These are phyloP conservation scores for Reticulitermes speratus DNA, from an alignment of 1,140 invertebrate genomes.

Conservation along the genomic window DNA sequence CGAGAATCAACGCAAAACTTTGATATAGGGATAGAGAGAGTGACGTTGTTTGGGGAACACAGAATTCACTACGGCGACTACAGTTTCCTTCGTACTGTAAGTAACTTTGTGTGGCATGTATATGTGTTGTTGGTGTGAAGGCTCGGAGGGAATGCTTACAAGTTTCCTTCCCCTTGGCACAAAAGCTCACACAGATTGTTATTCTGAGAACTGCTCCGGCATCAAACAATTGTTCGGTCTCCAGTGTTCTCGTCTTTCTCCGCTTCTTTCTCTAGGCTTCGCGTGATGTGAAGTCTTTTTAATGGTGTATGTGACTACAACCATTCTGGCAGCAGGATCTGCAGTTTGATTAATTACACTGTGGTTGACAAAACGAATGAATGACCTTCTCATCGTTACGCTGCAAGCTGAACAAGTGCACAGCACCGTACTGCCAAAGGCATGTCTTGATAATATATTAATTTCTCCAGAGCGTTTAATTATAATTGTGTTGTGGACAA, in stretches of 20 bases:
- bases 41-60: neutral
- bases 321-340: neutral
- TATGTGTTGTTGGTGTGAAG: neutral
- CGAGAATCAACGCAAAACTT: neutral
- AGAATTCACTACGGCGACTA: neutral
- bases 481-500: neutral
- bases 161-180: neutral
- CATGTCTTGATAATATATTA: constrained; percentile 5
- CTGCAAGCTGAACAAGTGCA: neutral
- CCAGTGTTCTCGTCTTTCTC: neutral
- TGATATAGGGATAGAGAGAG: neutral
- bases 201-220: neutral
- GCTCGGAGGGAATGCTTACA: neutral
- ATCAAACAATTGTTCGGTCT: neutral
- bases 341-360: constrained; percentile 3
- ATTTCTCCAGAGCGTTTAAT: constrained; percentile 8
- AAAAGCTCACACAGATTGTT: neutral
- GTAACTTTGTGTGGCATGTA: constrained; percentile 1
- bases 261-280: neutral
- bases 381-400: neutral
- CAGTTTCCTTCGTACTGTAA: neutral
- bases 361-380: neutral
- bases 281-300: constrained; percentile 10
- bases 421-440: neutral
- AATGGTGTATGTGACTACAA: neutral